A percentile compares a stretch with the other conserved stretches of the same genome.
phyloP scores from a whole-genome alignment of 1,140 invertebrate genomes.

The Drosophila asahinai region DNA sequence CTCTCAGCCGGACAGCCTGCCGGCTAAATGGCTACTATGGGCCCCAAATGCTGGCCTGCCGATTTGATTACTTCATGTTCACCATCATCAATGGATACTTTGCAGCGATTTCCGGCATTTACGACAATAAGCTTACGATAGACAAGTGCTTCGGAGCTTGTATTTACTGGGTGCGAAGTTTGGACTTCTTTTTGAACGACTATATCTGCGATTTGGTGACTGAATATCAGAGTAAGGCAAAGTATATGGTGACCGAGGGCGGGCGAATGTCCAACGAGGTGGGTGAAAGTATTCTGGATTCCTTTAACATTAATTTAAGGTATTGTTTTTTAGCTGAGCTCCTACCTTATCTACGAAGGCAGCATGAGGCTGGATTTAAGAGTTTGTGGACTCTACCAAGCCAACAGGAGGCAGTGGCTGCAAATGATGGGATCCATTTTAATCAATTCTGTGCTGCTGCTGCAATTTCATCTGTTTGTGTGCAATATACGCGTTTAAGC shows the following conservation, averaged over 20 bases:
- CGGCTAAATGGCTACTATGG: constrained; percentile 39
- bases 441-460: constrained; percentile 9
- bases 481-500: no score
- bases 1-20: constrained; percentile 1
- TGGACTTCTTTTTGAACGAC: constrained; percentile 62
- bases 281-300: no score
- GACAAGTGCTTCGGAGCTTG: not conserved
- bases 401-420: constrained; percentile 25
- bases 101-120: constrained; percentile 15
- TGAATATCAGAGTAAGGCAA: constrained; percentile 29
- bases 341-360: constrained; percentile 20
- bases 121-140: not conserved
- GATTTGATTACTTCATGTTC: constrained; percentile 42
- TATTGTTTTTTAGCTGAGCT: constrained; percentile 16
- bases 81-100: constrained; percentile 38
- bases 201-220: constrained; percentile 41
- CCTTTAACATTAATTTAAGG: not conserved
- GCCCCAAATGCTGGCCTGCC: constrained; percentile 29
- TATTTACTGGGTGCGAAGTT: constrained; percentile 11
- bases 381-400: constrained; percentile 33
- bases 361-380: constrained; percentile 10
- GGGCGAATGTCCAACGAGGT: constrained; percentile 41
- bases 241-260: not conserved
- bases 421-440: constrained; percentile 33
- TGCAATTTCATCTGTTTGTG: constrained; percentile 27